Conservation (phyloP, 2,113 vertebrate genomes). For the Micronisus gabar region DNA sequence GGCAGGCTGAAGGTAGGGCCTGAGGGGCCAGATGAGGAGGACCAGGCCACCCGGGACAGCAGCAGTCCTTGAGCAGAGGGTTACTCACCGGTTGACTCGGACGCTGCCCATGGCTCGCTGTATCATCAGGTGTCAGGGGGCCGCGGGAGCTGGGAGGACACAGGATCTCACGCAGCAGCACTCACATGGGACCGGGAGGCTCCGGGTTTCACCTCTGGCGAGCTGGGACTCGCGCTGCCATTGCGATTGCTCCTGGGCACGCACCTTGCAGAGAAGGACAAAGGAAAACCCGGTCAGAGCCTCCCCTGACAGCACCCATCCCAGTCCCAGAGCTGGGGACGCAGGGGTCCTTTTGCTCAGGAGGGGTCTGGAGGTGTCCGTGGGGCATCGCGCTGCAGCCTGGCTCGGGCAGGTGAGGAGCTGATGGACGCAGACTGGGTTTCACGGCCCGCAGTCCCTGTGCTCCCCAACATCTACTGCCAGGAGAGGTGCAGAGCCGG, state of each 20-base stretch:
- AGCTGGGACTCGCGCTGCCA: not conserved
- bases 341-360: not conserved
- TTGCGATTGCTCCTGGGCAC: not conserved
- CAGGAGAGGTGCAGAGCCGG: not conserved
- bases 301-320: not conserved
- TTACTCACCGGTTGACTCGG: constrained; percentile 66
- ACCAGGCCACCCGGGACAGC: not conserved
- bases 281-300: not conserved
- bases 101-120: constrained; percentile 65
- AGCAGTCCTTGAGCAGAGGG: not conserved
- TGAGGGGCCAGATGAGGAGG: not conserved
- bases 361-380: not conserved
- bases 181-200: not conserved
- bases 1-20: not conserved
- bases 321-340: accelerated
- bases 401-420: not conserved
- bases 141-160: not conserved
- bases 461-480: accelerated
- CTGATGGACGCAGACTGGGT: not conserved
- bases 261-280: not conserved
- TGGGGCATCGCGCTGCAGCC: not conserved
- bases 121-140: constrained; percentile 26
- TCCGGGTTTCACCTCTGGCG: not conserved
- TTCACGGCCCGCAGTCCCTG: accelerated
- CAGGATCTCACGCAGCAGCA: not conserved